Percentiles rank a stretch among this genome's conserved stretches.
Evolutionary conservation across 2,888 invertebrate species (phyloP).

Genomic region (Megastigmus dorsalis): DNA sequence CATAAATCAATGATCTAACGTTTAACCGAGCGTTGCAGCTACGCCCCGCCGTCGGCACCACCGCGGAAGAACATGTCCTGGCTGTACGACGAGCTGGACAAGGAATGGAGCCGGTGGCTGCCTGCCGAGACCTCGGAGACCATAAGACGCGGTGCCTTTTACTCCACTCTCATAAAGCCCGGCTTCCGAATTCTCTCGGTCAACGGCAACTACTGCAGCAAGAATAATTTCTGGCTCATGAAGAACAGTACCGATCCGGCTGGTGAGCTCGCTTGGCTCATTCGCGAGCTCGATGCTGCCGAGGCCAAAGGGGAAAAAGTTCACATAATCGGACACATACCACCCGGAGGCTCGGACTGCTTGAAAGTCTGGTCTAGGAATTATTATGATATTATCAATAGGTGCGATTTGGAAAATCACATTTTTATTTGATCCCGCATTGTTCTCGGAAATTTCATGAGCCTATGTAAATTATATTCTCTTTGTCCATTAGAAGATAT

Average conservation of each 20-base stretch:
- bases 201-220: slow-evolving; percentile 97
- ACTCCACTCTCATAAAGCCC: slow-evolving; percentile 91
- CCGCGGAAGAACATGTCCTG: slow-evolving; percentile 91
- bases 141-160: slow-evolving; percentile 91
- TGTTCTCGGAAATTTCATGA: no score
- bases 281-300: slow-evolving; percentile 93
- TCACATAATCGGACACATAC: slow-evolving; percentile 96
- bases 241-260: slow-evolving; percentile 97
- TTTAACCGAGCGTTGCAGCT: no score
- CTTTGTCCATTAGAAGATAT: no score
- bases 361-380: slow-evolving; percentile 96
- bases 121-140: slow-evolving; percentile 91
- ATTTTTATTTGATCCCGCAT: no score
- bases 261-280: slow-evolving; percentile 95
- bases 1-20: no score
- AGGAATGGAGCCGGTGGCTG: slow-evolving; percentile 94
- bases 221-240: slow-evolving; percentile 95
- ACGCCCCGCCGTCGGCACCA: slow-evolving; percentile 90
- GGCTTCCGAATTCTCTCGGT: slow-evolving; percentile 94
- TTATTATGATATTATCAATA: slow-evolving; percentile 90
- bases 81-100: slow-evolving; percentile 92
- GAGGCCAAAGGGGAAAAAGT: slow-evolving; percentile 96
- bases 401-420: no score
- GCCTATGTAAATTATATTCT: no score
- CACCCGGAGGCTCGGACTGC: slow-evolving; percentile 94